Base-by-base conservation (phyloP, 2,888 invertebrate species). In the Rhagophthalmus giganteus region DNA sequence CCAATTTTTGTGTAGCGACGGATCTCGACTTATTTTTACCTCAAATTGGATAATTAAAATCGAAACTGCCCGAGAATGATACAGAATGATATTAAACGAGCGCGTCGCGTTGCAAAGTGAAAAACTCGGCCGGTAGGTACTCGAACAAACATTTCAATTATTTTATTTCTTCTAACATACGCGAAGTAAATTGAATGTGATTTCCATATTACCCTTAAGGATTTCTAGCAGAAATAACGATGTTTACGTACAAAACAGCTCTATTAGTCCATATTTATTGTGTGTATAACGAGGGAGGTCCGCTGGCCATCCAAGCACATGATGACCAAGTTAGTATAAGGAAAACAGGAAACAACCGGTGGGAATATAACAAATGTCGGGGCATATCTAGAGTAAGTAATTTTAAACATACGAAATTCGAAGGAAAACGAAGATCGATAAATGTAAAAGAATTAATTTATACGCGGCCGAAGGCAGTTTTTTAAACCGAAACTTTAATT, bases 181-280 rank as follows among this genome's bases (percentile, higher is more conserved):
- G 27, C 33, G 31, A 38, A 33, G 25, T 20, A 34, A 41, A 41
- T 48, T 48, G 35, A 24, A 48, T 48, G 26, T 41, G 40, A 48
- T 50, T 56, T 54, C 46, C 50, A 53, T 50, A 56, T 54, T 56
- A 56, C 56, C 56, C 53, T 25, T 62, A 62, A 66, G 60, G 60
- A 68, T 64, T 62, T 68, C 64, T 66, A 64, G 67, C 68, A 66
- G 69, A 70, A 71, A 71, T 71, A 71, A 71, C 70, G 70, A 71
- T 72, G 71, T 72, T 72, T 72, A 69, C 71, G 68, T 65, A 68
- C 61, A 67, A 69, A 67, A 72, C 65, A 61, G 67, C 68, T 71
- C 70, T 71, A 73, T 73, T 73, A 72, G 70, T 67, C 67, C 70
- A 67, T 72, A 71, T 72, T 71, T 72, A 72, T 71, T 70, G 70